Evolutionary conservation across 2,888 invertebrate genomes (phyloP), one percentile per base, ranked within the genome.

Genomic region (Ornithoptera alexandrae): DNA sequence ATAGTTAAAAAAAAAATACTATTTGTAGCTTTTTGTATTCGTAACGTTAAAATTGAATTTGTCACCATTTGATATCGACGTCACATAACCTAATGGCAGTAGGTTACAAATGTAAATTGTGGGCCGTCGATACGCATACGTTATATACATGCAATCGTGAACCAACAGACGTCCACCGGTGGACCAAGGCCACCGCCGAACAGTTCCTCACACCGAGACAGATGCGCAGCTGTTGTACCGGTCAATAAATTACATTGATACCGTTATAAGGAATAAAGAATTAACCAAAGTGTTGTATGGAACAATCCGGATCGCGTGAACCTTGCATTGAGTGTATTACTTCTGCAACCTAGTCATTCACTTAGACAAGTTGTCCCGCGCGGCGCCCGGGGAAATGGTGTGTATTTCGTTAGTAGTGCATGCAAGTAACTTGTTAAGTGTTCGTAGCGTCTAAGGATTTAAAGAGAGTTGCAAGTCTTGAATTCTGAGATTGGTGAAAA

Each of bases 401-500:
- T 88, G 88, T 90, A 84, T 84, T 86, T 85, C 84, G 79, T 86
- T 80, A 79, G 86, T 92, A 92, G 91, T 92, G 91, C 91, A 89
- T 92, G 89, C 88, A 84, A 82, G 84, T 86, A 87, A 89, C 90
- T 90, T 90, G 89, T 87, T 89, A 88, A 91, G 91, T 91, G 90
- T 91, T 89, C 84, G 88, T 92, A 92, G 91, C 83, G 84, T 90
- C 88, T 92, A 90, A 91, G 92, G 87, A 89, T 89, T 89, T 89
- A 85, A 88, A 82, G 78, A 78, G 80, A 83, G 86, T 85, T 84
- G 86, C 82, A 82, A 87, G 84, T 88, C 84, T 88, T 87, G 85
- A 90, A 90, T 87, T 90, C 86, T 84, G 90, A 91, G 89, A 90
- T 90, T 89, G 90, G 87, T 88, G 86, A 90, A 84, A 84, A 87